A percentile compares a stretch with the other conserved stretches of the same genome.
These are phyloP conservation scores for Phaetusa simplex DNA, from an alignment of 2,113 vertebrate species.

Conservation along the genomic window DNA sequence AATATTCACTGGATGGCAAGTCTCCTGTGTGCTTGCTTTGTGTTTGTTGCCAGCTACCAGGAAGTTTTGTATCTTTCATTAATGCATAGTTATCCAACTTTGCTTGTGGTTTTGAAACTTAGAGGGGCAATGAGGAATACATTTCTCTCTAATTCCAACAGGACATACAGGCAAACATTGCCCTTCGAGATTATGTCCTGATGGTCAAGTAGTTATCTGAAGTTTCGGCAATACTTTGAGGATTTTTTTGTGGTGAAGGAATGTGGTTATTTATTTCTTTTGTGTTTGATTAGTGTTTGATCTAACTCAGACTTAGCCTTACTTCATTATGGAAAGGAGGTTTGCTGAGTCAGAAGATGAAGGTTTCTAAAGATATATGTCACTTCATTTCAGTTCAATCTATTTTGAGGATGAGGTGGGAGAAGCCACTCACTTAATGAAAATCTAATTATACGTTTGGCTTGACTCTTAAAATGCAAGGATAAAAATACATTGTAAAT, in stretches of 20 bases:
- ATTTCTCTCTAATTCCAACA: background rate
- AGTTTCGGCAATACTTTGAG: background rate
- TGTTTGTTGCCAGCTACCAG: background rate
- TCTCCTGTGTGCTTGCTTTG: background rate
- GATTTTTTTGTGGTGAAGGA: background rate
- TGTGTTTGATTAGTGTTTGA: background rate
- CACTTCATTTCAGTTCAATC: background rate
- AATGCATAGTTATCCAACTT: background rate
- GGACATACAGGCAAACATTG: background rate
- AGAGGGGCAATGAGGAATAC: background rate
- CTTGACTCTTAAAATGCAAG: background rate
- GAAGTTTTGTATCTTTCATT: background rate
- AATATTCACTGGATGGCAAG: background rate
- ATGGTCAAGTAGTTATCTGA: background rate
- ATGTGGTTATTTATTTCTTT: background rate
- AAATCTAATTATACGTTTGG: background rate
- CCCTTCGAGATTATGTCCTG: background rate
- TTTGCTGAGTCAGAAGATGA: background rate
- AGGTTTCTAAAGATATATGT: background rate
- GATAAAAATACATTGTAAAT: background rate
- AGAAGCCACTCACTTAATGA: background rate
- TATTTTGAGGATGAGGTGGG: background rate
- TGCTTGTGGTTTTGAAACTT: background rate
- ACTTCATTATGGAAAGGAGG: background rate
- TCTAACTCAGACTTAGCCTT: background rate